Conservation (phyloP, 2,113 vertebrate species). For the Hirundichthys speculiger region DNA sequence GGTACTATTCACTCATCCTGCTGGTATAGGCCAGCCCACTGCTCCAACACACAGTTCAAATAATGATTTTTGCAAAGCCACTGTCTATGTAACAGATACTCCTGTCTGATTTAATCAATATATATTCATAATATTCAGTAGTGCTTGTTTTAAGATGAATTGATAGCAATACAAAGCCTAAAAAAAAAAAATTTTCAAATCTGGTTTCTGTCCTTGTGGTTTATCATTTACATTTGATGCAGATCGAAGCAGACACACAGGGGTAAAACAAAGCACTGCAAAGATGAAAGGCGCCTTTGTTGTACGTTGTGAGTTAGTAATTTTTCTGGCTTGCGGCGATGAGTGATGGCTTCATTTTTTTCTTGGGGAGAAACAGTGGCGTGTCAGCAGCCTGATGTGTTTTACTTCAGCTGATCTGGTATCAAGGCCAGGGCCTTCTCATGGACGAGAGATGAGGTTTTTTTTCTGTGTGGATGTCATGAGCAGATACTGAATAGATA, state of each 20-base stretch:
- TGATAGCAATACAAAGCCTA: constrained; percentile 7
- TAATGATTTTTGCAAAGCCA: constrained; percentile 20
- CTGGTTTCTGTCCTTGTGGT: constrained; percentile 7
- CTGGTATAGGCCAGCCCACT: constrained; percentile 3
- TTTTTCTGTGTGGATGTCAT: constrained; percentile 51
- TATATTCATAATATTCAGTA: constrained; percentile 24
- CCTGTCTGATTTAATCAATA: constrained; percentile 38
- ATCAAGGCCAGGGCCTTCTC: constrained; percentile 63
- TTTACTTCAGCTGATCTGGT: constrained; percentile 66
- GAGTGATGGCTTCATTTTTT: constrained; percentile 77
- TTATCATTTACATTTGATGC: constrained; percentile 42
- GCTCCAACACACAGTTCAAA: constrained; percentile 11
- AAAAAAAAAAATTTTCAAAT: constrained; percentile 18
- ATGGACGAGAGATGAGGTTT: constrained; percentile 57
- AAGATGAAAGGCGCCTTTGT: constrained; percentile 53
- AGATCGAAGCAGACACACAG: constrained; percentile 26
- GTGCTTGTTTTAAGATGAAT: constrained; percentile 22
- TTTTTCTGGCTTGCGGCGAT: constrained; percentile 51
- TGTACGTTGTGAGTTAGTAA: constrained; percentile 59
- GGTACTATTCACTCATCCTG: constrained; percentile 31
- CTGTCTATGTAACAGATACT: constrained; percentile 38
- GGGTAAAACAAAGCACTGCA: constrained; percentile 24
- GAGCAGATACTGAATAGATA: constrained; percentile 55
- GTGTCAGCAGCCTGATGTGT: constrained; percentile 63
- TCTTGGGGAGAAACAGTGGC: constrained; percentile 61